Base-by-base conservation (phyloP, 2,888 invertebrate species). In the Serrognathus titanus region DNA sequence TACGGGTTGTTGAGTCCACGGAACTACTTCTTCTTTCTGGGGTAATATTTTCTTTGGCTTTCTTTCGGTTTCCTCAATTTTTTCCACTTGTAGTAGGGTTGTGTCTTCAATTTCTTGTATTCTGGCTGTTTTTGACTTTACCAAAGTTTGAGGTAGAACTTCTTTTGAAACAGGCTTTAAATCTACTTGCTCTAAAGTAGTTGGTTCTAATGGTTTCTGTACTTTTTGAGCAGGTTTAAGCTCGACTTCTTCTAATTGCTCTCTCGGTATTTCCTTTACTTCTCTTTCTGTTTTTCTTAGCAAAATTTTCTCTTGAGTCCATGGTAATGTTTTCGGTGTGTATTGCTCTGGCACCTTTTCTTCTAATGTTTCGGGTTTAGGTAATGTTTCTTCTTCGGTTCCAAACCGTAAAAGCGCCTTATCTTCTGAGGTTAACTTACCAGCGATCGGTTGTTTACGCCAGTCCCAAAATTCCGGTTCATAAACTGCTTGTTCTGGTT, bases 301-400 rank as follows among this genome's bases (percentile, higher is more conserved):
- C 40, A 72, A 77, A 11, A 85, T 78, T 61, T 81, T 80, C 74
- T 89, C 85, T 68, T 88, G 81, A 1, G 84, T 89, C 85, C 84
- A 85, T 8, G 84, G 82, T 66, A 74, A 72, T 1, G 71, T 63
- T 56, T 81, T 78, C 37, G 78, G 57, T 43, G 61, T 60, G 6
- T 54, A 69, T 38, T 67, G 68, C 59, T 63, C 61, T 37, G 62
- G 55, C 62, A 59, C 59, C 46, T 16, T 24, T 36, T 51, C 37
- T 31, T 38, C 13, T 8, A 12, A 36, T 20, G 51, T 35, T 37
- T 38, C n/a, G 9, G 51, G 58, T 53, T 60, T 56, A 57, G 20
- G 43, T 55, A 39, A 68, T 68, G 54, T 55, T 68, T 70, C 39
- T 20, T 58, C 36, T n/a, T 20, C 12, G 12, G 13, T 9, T 47